Conservation (phyloP, 2,888 invertebrate species). For the Mythimna pallens region DNA sequence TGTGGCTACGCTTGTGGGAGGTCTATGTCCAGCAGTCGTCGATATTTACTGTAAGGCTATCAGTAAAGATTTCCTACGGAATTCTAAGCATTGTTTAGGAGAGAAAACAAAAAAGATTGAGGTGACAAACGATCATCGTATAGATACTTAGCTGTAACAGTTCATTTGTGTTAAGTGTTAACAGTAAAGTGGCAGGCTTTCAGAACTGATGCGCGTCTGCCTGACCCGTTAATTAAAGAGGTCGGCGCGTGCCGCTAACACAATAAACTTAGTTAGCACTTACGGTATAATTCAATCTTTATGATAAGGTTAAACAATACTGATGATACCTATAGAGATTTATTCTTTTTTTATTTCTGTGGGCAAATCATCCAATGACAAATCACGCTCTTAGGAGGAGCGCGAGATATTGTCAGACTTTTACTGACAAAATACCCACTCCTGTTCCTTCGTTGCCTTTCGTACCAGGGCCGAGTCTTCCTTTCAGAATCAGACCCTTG, state of each 20-base stretch:
- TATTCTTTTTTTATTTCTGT: too few species aligned
- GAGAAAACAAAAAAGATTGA: neutral
- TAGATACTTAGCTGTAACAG: neutral
- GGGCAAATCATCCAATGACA: too few species aligned
- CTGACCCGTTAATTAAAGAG: constrained; percentile 48
- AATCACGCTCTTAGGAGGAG: too few species aligned
- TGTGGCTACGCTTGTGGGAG: neutral
- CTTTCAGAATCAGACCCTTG: too few species aligned
- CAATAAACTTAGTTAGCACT: constrained; percentile 34
- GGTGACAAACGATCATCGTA: constrained; percentile 8
- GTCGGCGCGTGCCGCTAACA: constrained; percentile 41
- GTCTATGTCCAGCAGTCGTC: too few species aligned
- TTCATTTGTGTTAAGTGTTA: constrained; percentile 17
- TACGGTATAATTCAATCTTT: constrained; percentile 42
- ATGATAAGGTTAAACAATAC: constrained; percentile 23
- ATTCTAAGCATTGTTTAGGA: too few species aligned
- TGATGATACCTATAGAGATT: neutral
- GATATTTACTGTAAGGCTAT: too few species aligned
- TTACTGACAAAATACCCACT: too few species aligned
- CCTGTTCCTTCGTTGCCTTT: too few species aligned
- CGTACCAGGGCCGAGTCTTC: too few species aligned
- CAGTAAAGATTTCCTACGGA: too few species aligned
- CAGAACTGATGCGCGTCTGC: constrained; percentile 35
- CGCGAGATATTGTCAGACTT: too few species aligned
- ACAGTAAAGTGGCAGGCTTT: constrained; percentile 16